These are phyloP conservation scores for Heptranchias perlo DNA, from an alignment of 2,113 vertebrate genomes.

Conservation along the genomic window DNA sequence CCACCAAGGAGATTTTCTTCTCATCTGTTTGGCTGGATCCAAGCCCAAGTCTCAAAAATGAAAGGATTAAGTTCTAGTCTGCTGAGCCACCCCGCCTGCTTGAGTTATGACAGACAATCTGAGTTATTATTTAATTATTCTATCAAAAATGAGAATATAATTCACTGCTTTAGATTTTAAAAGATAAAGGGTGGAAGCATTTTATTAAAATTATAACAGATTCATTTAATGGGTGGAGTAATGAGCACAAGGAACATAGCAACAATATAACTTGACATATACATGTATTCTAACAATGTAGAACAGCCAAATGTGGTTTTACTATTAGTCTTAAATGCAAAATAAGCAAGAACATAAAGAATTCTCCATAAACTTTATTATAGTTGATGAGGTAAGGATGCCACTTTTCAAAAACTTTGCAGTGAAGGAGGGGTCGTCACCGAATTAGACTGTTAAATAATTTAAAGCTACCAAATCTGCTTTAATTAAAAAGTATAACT, in stretches of 20 bases:
- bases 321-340: constrained; percentile 10
- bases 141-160: constrained; percentile 2
- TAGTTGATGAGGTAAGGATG: constrained; percentile 26
- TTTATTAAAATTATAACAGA: constrained; percentile 4
- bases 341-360: constrained; percentile 27
- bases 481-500: constrained; percentile 31
- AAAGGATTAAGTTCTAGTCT: not conserved
- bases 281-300: constrained; percentile 27
- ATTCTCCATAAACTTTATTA: constrained; percentile 29
- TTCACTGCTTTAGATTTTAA: not conserved
- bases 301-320: constrained; percentile 20
- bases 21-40: not conserved
- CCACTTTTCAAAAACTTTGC: constrained; percentile 26
- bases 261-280: constrained; percentile 26
- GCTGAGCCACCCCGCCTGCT: not conserved
- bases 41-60: not conserved
- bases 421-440: not conserved
- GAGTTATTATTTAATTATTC: not conserved
- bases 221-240: constrained; percentile 20
- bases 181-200: not conserved
- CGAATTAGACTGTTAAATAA: constrained; percentile 33
- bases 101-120: not conserved
- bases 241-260: constrained; percentile 17
- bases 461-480: constrained; percentile 32
- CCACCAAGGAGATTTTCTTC: not conserved